These are phyloP conservation scores for Andrena praecox DNA, from an alignment of 2,888 invertebrate species.

Conservation along the genomic window DNA sequence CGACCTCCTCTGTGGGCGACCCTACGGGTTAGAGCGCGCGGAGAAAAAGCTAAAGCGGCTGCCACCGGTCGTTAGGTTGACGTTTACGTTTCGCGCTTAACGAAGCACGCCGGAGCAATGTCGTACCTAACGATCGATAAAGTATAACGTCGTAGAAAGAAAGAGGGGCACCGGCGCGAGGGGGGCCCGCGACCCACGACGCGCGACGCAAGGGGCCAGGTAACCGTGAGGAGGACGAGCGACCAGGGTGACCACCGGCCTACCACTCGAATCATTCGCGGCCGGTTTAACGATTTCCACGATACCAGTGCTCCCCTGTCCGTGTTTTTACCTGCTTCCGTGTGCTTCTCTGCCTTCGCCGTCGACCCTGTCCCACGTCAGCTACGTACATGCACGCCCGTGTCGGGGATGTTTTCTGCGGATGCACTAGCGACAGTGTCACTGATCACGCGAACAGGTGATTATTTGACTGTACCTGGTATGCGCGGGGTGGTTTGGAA, in stretches of 20 bases:
- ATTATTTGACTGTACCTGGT: background rate
- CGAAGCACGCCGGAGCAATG: slow-evolving; percentile 64
- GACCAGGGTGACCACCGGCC: slow-evolving; percentile 7
- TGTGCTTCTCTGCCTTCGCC: background rate
- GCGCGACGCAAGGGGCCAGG: background rate
- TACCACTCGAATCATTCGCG: slow-evolving; percentile 42
- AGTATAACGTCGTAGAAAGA: slow-evolving; percentile 63
- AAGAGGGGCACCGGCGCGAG: slow-evolving; percentile 22
- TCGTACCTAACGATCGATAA: slow-evolving; percentile 70
- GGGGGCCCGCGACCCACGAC: background rate
- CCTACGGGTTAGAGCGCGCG: slow-evolving; percentile 29
- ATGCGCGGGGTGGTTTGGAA: background rate
- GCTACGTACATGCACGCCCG: background rate
- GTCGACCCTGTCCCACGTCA: background rate
- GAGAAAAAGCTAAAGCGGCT: slow-evolving; percentile 61
- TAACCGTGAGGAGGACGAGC: slow-evolving; percentile 13
- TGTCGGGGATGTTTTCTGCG: slow-evolving; percentile 7
- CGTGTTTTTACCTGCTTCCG: slow-evolving; percentile 34
- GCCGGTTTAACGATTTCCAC: slow-evolving; percentile 48
- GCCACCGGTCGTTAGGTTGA: slow-evolving; percentile 63
- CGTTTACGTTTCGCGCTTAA: slow-evolving; percentile 68
- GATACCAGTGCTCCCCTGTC: slow-evolving; percentile 7
- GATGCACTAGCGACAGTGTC: slow-evolving; percentile 19
- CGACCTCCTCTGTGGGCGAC: slow-evolving; percentile 62
- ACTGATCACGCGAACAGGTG: slow-evolving; percentile 10